Evolutionary conservation across 2,797 vertebrate genomes (phyloP), one percentile per base, ranked within the genome.

Genomic region (Echeneis naucrates): DNA sequence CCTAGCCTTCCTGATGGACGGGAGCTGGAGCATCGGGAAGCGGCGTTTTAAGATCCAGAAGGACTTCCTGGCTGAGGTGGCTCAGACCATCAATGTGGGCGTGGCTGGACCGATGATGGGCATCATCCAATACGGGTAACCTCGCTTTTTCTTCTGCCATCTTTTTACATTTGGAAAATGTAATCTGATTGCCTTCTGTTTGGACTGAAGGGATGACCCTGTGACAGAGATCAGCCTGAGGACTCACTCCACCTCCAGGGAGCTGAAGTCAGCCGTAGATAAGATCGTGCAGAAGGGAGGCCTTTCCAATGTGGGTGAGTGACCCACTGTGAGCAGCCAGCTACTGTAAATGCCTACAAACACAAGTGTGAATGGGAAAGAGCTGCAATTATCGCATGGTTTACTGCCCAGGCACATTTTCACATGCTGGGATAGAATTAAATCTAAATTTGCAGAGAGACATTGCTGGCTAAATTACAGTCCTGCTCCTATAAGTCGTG

Each of bases 41-140:
- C 95, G 98, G 0, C 96, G 98, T 19, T 99, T 99, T 84, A 95
- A 93, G 86, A 97, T 99, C 89, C 97, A 99, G 89, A 99, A 98
- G 86, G 95, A 96, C 81, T 99, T 99, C 89, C 92, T 99, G 45
- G 73, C 84, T 12, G 95, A 96, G 0, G 75, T 99, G 57, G 95
- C 95, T 40, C 95, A 98, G 80, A 91, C 92, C 55, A 95, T 99
- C 17, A 95, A 96, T 47, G 84, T 98, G 0, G 95, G 98, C 40
- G 83, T 92, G 0, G 88, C 93, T 0, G 98, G 98, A 42, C 96
- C 98, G 47, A 96, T 98, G 91, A 96, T 99, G 96, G 98, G 98
- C 27, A 89, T 99, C 62, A 91, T 99, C 76, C 98, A 99, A 87
- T 99, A 98, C 0, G 97, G 98, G 98, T 99, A 94, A 78, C 24